Evolutionary conservation across 2,113 vertebrate genomes (phyloP).

Genomic region (Panurus biarmicus): DNA sequence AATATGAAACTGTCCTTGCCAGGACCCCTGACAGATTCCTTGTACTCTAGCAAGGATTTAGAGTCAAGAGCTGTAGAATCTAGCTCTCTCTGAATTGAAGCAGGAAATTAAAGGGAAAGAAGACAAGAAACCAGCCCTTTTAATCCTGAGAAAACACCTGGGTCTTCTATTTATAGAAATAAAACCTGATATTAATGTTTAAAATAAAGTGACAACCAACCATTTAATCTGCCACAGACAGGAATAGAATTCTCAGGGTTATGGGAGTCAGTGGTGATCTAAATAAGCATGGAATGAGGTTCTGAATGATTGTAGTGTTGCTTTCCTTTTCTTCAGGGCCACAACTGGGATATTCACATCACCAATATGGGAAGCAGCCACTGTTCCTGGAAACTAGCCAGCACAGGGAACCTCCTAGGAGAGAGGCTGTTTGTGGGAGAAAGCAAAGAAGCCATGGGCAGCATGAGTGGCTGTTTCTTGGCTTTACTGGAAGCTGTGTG

Average conservation of each 20-base stretch:
- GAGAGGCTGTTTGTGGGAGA: not conserved
- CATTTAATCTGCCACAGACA: not conserved
- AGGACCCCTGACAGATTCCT: not conserved
- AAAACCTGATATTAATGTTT: not conserved
- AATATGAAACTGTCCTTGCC: not conserved
- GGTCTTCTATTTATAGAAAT: not conserved
- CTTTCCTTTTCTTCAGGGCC: not conserved
- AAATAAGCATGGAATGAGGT: constrained; percentile 10
- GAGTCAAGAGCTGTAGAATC: not conserved
- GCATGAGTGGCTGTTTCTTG: not conserved
- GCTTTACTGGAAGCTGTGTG: not conserved
- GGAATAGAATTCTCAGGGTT: not conserved
- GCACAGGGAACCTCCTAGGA: not conserved
- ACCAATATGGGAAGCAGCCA: rapidly evolving
- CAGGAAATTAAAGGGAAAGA: not conserved
- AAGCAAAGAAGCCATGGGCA: not conserved
- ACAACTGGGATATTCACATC: not conserved
- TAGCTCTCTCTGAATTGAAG: not conserved
- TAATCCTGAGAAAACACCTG: not conserved
- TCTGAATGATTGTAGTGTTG: not conserved
- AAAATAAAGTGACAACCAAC: not conserved
- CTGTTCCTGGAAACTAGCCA: not conserved
- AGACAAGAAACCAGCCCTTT: not conserved
- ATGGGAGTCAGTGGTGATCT: not conserved
- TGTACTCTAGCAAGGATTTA: not conserved